A percentile compares a stretch with the other conserved stretches of the same genome.
These are phyloP conservation scores for Esox masquinongy DNA, from an alignment of 2,797 vertebrate genomes.

Conservation along the genomic window DNA sequence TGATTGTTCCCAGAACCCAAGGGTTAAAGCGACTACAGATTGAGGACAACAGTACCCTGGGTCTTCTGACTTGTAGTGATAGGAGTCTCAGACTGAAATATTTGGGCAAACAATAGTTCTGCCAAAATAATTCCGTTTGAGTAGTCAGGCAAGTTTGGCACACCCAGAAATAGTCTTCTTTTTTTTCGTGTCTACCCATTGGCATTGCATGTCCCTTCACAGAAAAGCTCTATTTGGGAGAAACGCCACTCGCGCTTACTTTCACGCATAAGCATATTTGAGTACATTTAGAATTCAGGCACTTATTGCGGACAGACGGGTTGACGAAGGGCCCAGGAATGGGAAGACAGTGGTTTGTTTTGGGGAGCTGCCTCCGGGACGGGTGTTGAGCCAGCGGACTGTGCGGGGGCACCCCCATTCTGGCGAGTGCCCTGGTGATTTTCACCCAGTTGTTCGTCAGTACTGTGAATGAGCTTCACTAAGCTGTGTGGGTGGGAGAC, in stretches of 20 bases:
- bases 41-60: too few species aligned
- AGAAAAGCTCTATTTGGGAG: background rate
- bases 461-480: background rate
- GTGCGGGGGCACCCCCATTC: background rate
- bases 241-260: background rate
- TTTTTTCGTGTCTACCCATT: background rate
- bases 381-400: background rate
- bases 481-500: background rate
- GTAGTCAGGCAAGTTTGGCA: too few species aligned
- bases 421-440: background rate
- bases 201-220: background rate
- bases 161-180: background rate
- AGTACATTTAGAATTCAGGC: background rate
- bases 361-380: background rate
- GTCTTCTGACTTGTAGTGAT: too few species aligned
- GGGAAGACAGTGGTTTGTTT: background rate
- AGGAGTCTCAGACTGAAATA: too few species aligned
- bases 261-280: background rate
- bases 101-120: too few species aligned
- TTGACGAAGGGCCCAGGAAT: background rate
- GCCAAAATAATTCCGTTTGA: too few species aligned
- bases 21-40: too few species aligned
- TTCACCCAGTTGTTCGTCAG: background rate
- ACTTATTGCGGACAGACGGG: background rate
- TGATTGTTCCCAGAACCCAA: too few species aligned